Evolutionary conservation across 2,888 invertebrate species (phyloP), one percentile per base, ranked within the genome.

Genomic region (Lymantria dispar): DNA sequence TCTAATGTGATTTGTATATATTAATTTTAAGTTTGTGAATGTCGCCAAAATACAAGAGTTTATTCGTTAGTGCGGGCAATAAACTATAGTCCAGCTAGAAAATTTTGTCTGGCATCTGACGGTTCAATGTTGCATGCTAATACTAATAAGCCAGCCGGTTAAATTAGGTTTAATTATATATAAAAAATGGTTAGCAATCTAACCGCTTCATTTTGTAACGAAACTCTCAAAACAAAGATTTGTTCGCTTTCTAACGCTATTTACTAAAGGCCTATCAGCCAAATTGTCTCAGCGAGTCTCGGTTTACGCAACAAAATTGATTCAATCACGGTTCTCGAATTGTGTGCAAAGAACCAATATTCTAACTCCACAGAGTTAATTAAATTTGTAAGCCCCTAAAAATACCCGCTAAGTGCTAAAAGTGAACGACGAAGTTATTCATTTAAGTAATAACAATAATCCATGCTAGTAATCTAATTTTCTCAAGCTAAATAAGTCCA

Each of bases 241-340:
- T 50, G 52, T 58, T 51, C 54, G 7, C 22, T 47, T 53, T 61
- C 48, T 47, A 46, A 50, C 46, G 52, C 56, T 64, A 64, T 68
- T 68, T 64, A 50, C 47, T 54, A 50, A 64, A 62, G 52, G 56
- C 55, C 54, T 57, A 54, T 61, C 45, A 39, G 13, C 52, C 52
- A 64, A 55, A 64, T 68, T 68, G 62, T 61, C 48, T 55, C 62
- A 30, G 42, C 44, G 46, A 36, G 47, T 54, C 33, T 68, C 43
- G 37, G 64, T 64, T 64, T 68, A 60, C 64, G 65, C 45, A 60
- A 54, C 68, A 51, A 56, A 58, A 64, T 68, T 67, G 56, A 64
- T 68, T 60, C 41, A 30, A 67, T 64, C 61, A 60, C 33, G 37
- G 45, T 47, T 9, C 43, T 45, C 31, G 36, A 15, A 45, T 29